Evolutionary conservation across 2,888 invertebrate species (phyloP), one percentile per base, ranked within the genome.

Genomic region (Melieria omissa): DNA sequence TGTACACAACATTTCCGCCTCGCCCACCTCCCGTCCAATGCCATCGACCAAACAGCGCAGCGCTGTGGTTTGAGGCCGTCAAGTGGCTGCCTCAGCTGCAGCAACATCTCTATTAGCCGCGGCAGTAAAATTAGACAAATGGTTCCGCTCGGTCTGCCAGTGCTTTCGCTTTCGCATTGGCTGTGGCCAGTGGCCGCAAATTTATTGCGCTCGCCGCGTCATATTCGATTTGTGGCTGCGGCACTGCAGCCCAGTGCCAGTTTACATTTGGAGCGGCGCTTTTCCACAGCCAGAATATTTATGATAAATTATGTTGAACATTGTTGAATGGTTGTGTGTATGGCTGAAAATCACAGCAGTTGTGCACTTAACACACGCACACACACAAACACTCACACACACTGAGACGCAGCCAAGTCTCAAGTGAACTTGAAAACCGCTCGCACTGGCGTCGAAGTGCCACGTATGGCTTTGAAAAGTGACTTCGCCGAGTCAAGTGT

Each of bases 41-140:
- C 29, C 29, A 29, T 29, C 29, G 29, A 29, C 29, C 3, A 29
- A 29, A 29, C 29, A 29, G 29, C 29, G 29, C 29, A 0, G 44
- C 44, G 4, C 6, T 5, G n/a, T 41, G 41, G 29, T 8, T 9
- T 4, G 12, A 8, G 14, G 60, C 42, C 5, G 10, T 9, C 4
- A 6, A 9, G 63, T 12, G 46, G 14, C 29, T 61, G 44, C 49
- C 6, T 46, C 52, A 55, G 55, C 52, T 47, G 55, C 57, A 41
- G 66, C 66, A 66, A 66, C 58, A 47, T 57, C 66, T 66, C 66
- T 66, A 58, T 66, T 66, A 66, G 66, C 47, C 57, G 47, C 41
- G 41, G 66, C 66, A 66, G 57, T 66, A 66, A 66, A 65, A 66
- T 66, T 66, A 66, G 66, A 66, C 66, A 66, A 66, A 66, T 66